phyloP scores from a whole-genome alignment of 1,140 invertebrate genomes.

The Agrypnia vestita region DNA sequence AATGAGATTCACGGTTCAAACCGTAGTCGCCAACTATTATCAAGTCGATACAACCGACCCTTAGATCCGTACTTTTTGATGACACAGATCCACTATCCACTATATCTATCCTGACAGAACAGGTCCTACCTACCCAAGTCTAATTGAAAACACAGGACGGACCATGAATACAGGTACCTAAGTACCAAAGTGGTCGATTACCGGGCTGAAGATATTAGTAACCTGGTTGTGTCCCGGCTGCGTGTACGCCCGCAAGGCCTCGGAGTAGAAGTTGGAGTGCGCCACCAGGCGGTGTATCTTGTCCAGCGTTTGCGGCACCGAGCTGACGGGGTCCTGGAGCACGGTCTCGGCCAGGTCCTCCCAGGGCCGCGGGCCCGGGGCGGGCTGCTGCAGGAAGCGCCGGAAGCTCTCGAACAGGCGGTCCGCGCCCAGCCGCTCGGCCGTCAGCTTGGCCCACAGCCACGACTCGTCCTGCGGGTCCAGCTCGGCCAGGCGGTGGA shows the following conservation, averaged over 20 bases:
- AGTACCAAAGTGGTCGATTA: too few species aligned
- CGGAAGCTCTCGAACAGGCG: constrained; percentile 76
- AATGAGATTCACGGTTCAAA: too few species aligned
- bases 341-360: constrained; percentile 77
- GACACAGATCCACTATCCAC: too few species aligned
- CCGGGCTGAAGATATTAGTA: too few species aligned
- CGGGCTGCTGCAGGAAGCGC: constrained; percentile 72
- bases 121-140: too few species aligned
- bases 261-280: constrained; percentile 76
- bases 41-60: too few species aligned
- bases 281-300: constrained; percentile 73
- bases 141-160: too few species aligned
- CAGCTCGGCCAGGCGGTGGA: constrained; percentile 65
- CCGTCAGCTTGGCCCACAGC: constrained; percentile 73
- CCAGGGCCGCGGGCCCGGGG: constrained; percentile 73
- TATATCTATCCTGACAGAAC: too few species aligned
- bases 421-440: constrained; percentile 73
- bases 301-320: constrained; percentile 70
- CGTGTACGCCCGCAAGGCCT: constrained; percentile 75
- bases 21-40: too few species aligned
- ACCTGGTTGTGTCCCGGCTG: background rate
- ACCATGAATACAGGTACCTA: too few species aligned
- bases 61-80: too few species aligned
- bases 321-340: constrained; percentile 73
- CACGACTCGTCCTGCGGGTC: constrained; percentile 70